Conservation (phyloP, 1,140 invertebrate species). For the Rhyzopertha dominica region DNA sequence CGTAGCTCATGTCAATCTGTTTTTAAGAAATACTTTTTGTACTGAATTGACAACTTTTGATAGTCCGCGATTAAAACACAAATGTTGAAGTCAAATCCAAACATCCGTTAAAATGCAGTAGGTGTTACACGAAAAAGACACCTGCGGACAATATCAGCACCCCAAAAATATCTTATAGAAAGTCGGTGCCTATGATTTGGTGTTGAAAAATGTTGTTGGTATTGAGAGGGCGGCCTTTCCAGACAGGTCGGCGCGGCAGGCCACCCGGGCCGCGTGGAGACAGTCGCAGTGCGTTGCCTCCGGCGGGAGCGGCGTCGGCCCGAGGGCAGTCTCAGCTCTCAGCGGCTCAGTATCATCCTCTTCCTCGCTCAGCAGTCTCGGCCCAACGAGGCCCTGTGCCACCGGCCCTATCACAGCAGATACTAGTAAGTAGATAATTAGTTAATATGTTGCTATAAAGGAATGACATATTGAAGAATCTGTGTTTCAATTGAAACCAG, state of each 20-base stretch:
- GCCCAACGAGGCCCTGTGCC: constrained; percentile 50
- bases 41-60: no score
- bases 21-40: no score
- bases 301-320: constrained; percentile 52
- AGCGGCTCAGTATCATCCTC: constrained; percentile 62
- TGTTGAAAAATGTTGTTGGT: constrained; percentile 43
- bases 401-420: constrained; percentile 67
- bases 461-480: no score
- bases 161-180: no score
- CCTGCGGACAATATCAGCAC: no score
- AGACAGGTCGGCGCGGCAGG: constrained; percentile 72
- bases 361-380: constrained; percentile 63
- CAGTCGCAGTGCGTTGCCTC: constrained; percentile 70
- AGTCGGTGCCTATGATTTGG: no score
- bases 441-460: not conserved
- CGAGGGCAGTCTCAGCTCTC: constrained; percentile 58
- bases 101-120: no score
- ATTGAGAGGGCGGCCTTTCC: constrained; percentile 55
- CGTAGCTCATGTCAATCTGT: no score
- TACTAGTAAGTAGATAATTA: constrained; percentile 48
- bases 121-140: no score
- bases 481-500: no score
- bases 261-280: constrained; percentile 69
- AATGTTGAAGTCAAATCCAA: no score
- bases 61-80: no score